These are phyloP conservation scores for Ferrisia virgata DNA, from an alignment of 2,888 invertebrate genomes.

Conservation along the genomic window DNA sequence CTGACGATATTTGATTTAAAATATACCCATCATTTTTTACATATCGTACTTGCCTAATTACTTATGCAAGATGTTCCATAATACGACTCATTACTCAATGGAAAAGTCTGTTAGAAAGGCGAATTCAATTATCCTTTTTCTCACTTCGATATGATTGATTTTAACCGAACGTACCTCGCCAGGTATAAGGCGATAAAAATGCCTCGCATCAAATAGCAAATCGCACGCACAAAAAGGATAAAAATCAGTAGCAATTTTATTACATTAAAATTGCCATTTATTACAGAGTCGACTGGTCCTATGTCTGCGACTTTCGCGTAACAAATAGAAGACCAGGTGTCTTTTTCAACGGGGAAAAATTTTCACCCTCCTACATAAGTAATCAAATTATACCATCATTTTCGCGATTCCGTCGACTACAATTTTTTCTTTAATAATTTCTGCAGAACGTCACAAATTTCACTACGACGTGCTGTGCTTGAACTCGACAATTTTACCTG, in stretches of 20 bases:
- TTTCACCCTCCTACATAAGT: not conserved
- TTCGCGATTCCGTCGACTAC: not conserved
- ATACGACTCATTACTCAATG: not conserved
- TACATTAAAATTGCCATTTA: not conserved
- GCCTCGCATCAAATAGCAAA: not conserved
- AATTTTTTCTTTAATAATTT: not conserved
- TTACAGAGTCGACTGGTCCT: too few species aligned
- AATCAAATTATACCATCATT: not conserved
- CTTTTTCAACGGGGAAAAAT: not conserved
- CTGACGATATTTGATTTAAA: too few species aligned
- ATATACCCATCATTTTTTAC: too few species aligned
- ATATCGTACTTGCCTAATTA: too few species aligned
- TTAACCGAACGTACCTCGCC: not conserved
- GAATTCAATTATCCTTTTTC: not conserved
- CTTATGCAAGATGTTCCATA: not conserved
- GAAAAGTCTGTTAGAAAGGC: not conserved
- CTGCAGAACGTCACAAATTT: not conserved
- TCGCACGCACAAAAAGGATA: not conserved
- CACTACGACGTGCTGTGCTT: not conserved
- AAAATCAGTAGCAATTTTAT: not conserved
- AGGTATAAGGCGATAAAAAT: not conserved
- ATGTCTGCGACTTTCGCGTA: too few species aligned
- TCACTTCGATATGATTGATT: not conserved
- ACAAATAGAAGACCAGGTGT: too few species aligned
- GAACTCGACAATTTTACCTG: not conserved